Base-by-base conservation (phyloP, 1,140 invertebrate genomes). In the Andricus grossulariae region DNA sequence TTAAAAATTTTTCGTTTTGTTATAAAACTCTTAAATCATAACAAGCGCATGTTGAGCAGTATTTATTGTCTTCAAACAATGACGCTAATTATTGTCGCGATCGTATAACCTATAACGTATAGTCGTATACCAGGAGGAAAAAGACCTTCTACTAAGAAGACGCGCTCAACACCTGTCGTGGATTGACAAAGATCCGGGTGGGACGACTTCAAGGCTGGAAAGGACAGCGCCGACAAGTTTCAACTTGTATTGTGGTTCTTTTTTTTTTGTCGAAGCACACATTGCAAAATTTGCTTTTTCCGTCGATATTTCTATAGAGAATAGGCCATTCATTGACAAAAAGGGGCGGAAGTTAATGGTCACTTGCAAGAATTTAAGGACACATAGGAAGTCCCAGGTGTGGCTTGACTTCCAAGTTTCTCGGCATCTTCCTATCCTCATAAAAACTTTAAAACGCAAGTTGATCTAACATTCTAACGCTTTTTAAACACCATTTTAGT, bases 161-260 rank as follows among this genome's bases (percentile, higher is more conserved):
- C 15, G 60, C 60, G 60, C 60, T 66, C 32, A n/a, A 25, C 60
- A 66, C 60, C 60, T 66, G 60, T 66, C 60, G 32, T 21, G 25
- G 6, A 18, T 32, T 66, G 25, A 45, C 60, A 66, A 66, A 66
- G 60, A 66, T 66, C 39, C 39, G 60, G 32, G 60, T 45, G 60
- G 60, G 13, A 39, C 25, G 25, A 25, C 21, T 66, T 39, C 16
- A 66, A 39, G 25, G 60, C 21, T 66, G 60, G 39, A 66, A 66
- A 16, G 60, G 21, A 66, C 60, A 66, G 60, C 60, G 39, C 60
- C 21, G 16, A 66, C 60, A 7, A 55, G 54, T 55, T 18, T 55
- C 19, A 21, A 55, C 54, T 19, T 19, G 18, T 55, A 19, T 55
- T 55, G 54, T 21, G 21, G 13, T 55, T 45, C 10, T 45, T 45